Percentiles rank a stretch among this genome's conserved stretches.
Evolutionary conservation across 2,888 invertebrate species (phyloP).

Genomic region (Aspidiotus rigidus): DNA sequence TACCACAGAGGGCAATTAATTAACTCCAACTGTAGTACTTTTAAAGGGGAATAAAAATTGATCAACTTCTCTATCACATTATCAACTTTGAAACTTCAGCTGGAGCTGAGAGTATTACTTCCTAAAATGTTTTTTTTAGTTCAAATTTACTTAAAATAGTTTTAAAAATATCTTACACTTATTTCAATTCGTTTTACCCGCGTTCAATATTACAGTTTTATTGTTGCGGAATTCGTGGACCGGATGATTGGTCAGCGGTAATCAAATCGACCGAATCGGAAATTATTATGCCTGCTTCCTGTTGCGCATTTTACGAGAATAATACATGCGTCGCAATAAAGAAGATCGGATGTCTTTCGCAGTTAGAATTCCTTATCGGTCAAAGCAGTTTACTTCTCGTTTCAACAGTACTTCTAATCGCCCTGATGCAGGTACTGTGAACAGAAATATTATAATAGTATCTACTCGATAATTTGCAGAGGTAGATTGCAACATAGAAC

Average conservation of each 20-base stretch:
- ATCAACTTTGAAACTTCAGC: no score
- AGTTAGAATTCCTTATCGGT: slow-evolving; percentile 20
- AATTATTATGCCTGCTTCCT: slow-evolving; percentile 11
- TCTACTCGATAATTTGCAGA: not conserved
- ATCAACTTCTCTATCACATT: no score
- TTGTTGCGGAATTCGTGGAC: slow-evolving; percentile 45
- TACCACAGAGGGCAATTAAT: no score
- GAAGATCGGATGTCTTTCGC: slow-evolving; percentile 27
- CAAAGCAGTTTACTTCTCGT: slow-evolving; percentile 26
- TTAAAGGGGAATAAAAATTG: no score
- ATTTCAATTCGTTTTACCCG: no score
- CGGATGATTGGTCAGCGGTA: slow-evolving; percentile 49
- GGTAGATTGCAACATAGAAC: not conserved
- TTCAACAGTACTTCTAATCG: slow-evolving; percentile 24
- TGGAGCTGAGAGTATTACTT: not conserved
- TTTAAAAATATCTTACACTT: no score
- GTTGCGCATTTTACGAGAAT: slow-evolving; percentile 49
- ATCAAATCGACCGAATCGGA: not conserved
- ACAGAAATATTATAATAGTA: not conserved
- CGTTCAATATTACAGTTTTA: slow-evolving; percentile 49
- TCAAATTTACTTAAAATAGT: slow-evolving; percentile 26
- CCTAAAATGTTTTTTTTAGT: not conserved
- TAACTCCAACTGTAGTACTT: no score
- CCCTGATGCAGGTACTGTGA: slow-evolving; percentile 27
- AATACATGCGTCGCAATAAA: slow-evolving; percentile 16